These are phyloP conservation scores for Rostratula benghalensis DNA, from an alignment of 2,113 vertebrate genomes.

Conservation along the genomic window DNA sequence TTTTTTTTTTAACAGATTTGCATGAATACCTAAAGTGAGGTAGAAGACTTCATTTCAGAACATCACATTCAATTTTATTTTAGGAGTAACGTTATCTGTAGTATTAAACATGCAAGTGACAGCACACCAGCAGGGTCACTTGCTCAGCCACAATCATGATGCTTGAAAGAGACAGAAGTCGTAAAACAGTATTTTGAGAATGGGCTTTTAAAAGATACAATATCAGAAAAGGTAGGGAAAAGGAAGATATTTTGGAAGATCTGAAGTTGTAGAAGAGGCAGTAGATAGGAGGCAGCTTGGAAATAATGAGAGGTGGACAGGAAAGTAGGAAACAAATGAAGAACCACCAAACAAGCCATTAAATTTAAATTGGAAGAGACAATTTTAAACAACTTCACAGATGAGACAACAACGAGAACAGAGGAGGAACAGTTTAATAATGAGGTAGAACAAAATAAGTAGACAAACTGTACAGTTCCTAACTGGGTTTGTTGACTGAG, in stretches of 20 bases:
- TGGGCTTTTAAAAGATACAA: not conserved
- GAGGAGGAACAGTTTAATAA: not conserved
- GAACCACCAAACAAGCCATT: not conserved
- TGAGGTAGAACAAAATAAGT: conserved; percentile 48
- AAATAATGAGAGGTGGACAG: not conserved
- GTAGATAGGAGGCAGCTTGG: not conserved
- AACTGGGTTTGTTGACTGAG: not conserved
- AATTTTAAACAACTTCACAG: not conserved
- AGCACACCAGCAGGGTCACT: not conserved
- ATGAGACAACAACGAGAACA: not conserved
- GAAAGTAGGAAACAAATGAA: not conserved
- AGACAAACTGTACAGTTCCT: not conserved
- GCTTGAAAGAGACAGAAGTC: not conserved
- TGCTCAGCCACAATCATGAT: not conserved
- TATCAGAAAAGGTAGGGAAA: not conserved
- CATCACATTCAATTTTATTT: conserved; percentile 19
- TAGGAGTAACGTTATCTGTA: conserved; percentile 1
- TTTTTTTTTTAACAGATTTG: not conserved
- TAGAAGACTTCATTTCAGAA: conserved; percentile 30
- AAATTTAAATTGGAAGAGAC: not conserved
- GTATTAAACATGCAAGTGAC: not conserved
- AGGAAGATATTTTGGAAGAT: conserved; percentile 6
- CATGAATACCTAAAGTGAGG: conserved; percentile 12
- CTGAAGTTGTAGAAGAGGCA: not conserved
- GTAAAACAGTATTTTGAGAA: too few species aligned